Conservation (phyloP, 2,797 vertebrate species). For the Psittacula echo region DNA sequence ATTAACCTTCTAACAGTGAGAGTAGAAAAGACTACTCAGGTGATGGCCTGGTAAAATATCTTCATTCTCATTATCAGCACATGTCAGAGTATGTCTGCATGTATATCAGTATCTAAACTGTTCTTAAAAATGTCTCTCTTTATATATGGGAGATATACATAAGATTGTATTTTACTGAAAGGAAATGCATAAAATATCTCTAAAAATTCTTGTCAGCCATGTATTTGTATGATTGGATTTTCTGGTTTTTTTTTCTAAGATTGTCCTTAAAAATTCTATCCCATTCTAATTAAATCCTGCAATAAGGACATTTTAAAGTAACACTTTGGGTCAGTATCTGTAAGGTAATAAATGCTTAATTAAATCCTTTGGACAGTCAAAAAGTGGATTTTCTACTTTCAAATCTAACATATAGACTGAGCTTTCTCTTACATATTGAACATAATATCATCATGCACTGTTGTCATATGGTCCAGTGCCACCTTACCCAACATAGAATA, state of each 20-base stretch:
- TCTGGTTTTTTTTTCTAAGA: background rate
- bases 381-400: constrained; percentile 32
- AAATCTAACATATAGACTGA: constrained; percentile 28
- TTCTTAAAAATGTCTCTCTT: background rate
- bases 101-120: background rate
- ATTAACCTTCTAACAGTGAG: background rate
- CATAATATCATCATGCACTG: constrained; percentile 17
- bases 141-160: background rate
- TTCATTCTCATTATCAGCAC: background rate
- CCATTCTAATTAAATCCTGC: background rate
- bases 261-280: background rate
- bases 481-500: constrained; percentile 28
- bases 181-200: background rate
- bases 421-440: constrained; percentile 36
- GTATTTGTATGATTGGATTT: background rate
- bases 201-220: background rate
- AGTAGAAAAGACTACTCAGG: background rate
- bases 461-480: constrained; percentile 36
- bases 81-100: background rate
- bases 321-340: background rate
- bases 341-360: background rate
- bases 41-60: background rate
- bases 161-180: background rate
- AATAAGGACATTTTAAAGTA: background rate
- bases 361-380: background rate